phyloP scores from a whole-genome alignment of 2,888 invertebrate genomes.

The Chaitophorus viminalis region DNA sequence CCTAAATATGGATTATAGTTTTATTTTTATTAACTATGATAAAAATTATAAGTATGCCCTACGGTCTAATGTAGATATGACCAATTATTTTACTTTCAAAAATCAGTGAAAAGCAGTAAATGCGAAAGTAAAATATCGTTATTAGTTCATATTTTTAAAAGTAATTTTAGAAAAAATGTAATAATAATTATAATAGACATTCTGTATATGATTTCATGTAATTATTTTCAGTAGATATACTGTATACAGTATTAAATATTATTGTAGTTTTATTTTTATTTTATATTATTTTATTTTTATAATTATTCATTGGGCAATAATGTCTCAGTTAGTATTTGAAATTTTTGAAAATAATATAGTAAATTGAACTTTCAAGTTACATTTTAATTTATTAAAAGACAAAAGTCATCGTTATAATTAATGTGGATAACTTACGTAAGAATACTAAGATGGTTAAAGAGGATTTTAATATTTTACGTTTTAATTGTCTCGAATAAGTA shows the following conservation, averaged over 20 bases:
- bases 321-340: background rate
- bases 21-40: too few species aligned
- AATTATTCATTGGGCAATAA: too few species aligned
- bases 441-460: background rate
- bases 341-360: background rate
- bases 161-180: background rate
- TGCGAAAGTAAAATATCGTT: background rate
- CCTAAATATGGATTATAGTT: background rate
- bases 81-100: background rate
- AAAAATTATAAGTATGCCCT: too few species aligned
- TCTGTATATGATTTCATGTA: background rate
- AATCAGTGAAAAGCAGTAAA: background rate
- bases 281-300: background rate
- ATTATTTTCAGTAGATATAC: background rate
- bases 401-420: background rate
- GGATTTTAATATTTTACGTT: background rate
- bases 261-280: background rate
- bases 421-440: background rate
- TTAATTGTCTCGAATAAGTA: background rate
- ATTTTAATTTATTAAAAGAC: background rate
- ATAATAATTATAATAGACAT: background rate
- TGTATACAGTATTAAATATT: background rate
- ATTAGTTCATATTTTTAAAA: background rate
- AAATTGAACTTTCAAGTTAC: background rate
- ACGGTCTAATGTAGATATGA: too few species aligned